Conservation (phyloP, 2,113 vertebrate species). For the Thinocorus orbignyianus region DNA sequence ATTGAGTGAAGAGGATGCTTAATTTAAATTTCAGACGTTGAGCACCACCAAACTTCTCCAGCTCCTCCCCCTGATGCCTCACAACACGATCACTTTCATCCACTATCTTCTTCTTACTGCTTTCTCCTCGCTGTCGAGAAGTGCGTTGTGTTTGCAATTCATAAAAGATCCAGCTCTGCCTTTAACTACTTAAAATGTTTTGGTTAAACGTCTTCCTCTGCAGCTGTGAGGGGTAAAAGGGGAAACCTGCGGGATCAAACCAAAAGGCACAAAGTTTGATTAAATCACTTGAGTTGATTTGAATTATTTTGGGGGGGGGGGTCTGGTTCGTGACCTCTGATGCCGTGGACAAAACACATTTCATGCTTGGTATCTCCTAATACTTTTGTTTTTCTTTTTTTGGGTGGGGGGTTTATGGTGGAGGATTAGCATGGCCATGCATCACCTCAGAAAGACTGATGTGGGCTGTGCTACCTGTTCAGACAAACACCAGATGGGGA, state of each 20-base stretch:
- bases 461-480: conserved; percentile 49
- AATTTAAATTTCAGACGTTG: neutral
- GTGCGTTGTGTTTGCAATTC: neutral
- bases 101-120: neutral
- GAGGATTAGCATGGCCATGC: conserved; percentile 14
- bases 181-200: neutral
- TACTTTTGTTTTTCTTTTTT: neutral
- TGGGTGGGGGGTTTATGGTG: no score
- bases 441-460: conserved; percentile 9
- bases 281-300: conserved; percentile 32
- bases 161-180: neutral
- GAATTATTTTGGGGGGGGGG: neutral
- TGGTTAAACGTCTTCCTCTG: neutral
- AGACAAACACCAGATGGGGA: conserved; percentile 35
- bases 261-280: conserved; percentile 26
- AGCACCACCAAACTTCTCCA: neutral
- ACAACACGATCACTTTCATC: neutral
- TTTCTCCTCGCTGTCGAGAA: neutral
- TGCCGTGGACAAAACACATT: neutral
- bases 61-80: neutral
- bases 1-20: neutral
- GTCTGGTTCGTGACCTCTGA: conserved; percentile 23
- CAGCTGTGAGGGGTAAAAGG: conserved; percentile 12
- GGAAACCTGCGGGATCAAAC: neutral
- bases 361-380: neutral